Conservation (phyloP, 2,888 invertebrate genomes). For the Sipha maydis region DNA sequence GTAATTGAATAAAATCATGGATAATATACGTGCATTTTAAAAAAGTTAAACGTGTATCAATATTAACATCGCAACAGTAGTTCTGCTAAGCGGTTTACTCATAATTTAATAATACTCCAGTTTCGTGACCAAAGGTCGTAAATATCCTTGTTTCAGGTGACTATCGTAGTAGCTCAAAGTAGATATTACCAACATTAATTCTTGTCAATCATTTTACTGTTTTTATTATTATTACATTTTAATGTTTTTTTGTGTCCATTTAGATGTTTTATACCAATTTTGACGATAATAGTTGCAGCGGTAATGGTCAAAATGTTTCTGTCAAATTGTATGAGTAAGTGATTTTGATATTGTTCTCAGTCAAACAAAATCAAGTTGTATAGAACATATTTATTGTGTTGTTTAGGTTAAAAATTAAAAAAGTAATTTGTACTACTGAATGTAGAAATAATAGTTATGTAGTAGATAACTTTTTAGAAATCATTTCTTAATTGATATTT, state of each 20-base stretch:
- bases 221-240: background rate
- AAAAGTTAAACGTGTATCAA: too few relatives aligned
- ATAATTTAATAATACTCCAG: background rate
- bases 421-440: too few relatives aligned
- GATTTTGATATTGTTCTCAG: background rate
- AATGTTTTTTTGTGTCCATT: background rate
- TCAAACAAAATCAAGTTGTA: too few relatives aligned
- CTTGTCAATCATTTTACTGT: background rate
- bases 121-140: background rate
- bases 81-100: background rate
- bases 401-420: too few relatives aligned
- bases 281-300: background rate
- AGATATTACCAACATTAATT: too few relatives aligned
- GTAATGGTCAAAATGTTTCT: constrained; percentile 13
- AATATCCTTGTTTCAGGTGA: background rate
- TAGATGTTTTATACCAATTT: constrained; percentile 39
- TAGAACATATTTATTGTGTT: too few relatives aligned
- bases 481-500: too few relatives aligned
- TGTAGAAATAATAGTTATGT: too few relatives aligned
- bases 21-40: too few relatives aligned
- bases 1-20: too few relatives aligned
- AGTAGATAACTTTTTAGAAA: too few relatives aligned
- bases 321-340: constrained; percentile 49
- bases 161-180: background rate
- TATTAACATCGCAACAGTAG: too few relatives aligned